These are phyloP conservation scores for Onychostruthus taczanowskii DNA, from an alignment of 2,113 vertebrate species.

Conservation along the genomic window DNA sequence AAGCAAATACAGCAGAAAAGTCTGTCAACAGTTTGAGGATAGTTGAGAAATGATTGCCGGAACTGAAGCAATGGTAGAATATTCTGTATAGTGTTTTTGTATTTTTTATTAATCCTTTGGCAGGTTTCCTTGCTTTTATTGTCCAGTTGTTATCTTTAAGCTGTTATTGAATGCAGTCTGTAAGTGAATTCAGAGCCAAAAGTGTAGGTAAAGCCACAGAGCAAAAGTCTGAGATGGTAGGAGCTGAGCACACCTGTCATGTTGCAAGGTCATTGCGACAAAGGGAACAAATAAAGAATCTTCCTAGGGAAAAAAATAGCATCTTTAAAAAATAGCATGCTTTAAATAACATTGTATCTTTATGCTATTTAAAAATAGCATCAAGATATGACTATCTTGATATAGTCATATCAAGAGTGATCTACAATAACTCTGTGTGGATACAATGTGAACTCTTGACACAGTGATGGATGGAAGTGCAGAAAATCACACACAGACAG, in stretches of 20 bases:
- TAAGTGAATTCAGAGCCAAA: neutral
- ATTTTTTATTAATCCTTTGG: neutral
- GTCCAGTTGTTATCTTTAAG: neutral
- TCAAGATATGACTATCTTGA: neutral
- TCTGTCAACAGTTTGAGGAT: neutral
- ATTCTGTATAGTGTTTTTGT: neutral
- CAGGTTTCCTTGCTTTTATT: neutral
- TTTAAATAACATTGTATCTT: too few species aligned
- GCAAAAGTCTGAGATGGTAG: neutral
- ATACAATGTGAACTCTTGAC: neutral
- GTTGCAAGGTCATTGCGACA: neutral
- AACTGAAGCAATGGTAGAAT: neutral
- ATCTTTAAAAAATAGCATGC: neutral
- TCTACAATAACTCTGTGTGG: neutral
- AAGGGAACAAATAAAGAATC: neutral
- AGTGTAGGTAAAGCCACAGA: neutral
- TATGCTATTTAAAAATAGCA: too few species aligned
- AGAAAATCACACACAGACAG: neutral
- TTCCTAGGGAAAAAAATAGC: neutral
- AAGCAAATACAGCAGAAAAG: slow-evolving; percentile 6
- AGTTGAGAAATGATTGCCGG: neutral
- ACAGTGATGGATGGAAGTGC: neutral
- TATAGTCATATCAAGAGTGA: neutral
- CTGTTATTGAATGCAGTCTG: neutral
- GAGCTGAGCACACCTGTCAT: neutral